Evolutionary conservation across 2,797 vertebrate species (phyloP), one percentile per base, ranked within the genome.

Genomic region (Pantherophis vulpinus): DNA sequence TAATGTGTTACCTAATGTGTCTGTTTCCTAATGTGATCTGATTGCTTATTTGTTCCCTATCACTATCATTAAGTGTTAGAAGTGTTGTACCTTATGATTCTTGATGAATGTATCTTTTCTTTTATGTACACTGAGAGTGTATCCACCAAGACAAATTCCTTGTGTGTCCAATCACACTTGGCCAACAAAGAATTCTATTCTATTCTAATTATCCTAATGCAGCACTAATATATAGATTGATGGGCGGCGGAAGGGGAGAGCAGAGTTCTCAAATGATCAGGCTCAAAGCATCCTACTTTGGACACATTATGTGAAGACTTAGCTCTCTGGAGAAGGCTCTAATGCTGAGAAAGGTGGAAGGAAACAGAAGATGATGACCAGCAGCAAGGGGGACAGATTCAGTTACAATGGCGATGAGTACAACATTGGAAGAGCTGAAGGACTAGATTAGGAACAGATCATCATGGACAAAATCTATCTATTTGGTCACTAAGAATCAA

Each of bases 231-330:
- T 79, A 79, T 74, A 74, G 14, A 74, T 74, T 9, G 70, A 74
- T 18, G 11, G 10, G 11, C 0, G 1, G 29, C 3, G 12, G 29
- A 5, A 1, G 1, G 2, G 16, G 7, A n/a, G 18, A 4, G 20
- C 20, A 83, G 3, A 47, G 37, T 83, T 83, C 10, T 83, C 20
- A 83, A 83, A 47, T 47, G 20, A 47, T 10, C 37, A 83, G 74
- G 9, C 37, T 83, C 74, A 83, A 83, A 83, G 20, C 20, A 83
- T 47, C 20, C 74, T 47, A 47, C 37, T 47, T 47, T 42, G 20
- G 37, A 47, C 18, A 83, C 20, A 47, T 74, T 74, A 37, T 42
- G 20, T 47, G 74, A 83, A 25, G 74, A 25, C 0, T 37, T 47
- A 42, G 74, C 20, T 79, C 9, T 79, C 37, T 79, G 20, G 74